Evolutionary conservation across 2,113 vertebrate species (phyloP).

Genomic region (Alligator mississippiensis): DNA sequence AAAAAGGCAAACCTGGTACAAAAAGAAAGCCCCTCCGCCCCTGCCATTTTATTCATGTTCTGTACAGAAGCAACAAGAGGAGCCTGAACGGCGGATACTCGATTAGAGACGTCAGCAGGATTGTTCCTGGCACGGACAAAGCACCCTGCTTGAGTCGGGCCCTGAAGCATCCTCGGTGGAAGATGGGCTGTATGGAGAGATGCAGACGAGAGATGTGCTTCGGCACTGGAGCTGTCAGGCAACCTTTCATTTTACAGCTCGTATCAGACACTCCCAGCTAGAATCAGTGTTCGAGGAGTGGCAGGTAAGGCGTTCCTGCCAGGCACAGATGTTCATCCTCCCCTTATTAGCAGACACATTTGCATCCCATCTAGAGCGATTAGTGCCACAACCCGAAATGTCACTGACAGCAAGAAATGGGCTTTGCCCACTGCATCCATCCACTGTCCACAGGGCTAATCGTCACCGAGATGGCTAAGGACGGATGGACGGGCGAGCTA

Average conservation of each 20-base stretch:
- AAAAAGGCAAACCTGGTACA: not conserved
- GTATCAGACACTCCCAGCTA: not conserved
- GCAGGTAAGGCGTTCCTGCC: not conserved
- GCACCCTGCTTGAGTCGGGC: not conserved
- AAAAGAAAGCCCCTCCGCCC: not conserved
- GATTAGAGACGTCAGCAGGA: not conserved
- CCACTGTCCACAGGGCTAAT: too few species aligned
- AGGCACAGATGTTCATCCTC: not conserved
- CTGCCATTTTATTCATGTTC: not conserved
- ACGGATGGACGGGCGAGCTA: too few species aligned
- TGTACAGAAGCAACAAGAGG: accelerated
- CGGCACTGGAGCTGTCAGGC: not conserved
- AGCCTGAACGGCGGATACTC: not conserved
- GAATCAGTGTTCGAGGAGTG: not conserved
- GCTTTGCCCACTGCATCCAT: too few species aligned
- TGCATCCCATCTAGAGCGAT: not conserved
- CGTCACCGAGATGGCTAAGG: too few species aligned
- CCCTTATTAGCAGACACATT: too few species aligned
- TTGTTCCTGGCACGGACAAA: accelerated
- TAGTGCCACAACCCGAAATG: not conserved
- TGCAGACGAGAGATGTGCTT: not conserved
- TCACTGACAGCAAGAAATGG: not conserved
- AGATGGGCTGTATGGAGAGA: not conserved
- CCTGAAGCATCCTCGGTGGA: not conserved
- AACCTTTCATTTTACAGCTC: not conserved